Conservation (phyloP, 1,140 invertebrate genomes). For the Magallana gigas region DNA sequence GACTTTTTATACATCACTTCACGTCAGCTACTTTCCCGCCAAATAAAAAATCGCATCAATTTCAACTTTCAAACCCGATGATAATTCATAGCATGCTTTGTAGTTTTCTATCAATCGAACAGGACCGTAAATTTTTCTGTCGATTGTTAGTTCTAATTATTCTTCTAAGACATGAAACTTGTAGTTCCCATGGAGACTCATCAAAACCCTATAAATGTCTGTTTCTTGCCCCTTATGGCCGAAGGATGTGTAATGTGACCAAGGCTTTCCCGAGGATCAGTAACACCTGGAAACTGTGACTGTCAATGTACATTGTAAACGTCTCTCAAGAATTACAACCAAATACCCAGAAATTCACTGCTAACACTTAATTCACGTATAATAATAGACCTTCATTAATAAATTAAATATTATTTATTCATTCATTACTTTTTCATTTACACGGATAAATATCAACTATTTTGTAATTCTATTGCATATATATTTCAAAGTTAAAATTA, state of each 20-base stretch:
- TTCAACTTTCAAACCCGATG: neutral
- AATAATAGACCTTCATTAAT: too few relatives aligned
- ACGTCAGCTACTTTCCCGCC: neutral
- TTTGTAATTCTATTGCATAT: too few relatives aligned
- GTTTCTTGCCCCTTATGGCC: neutral
- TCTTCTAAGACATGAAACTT: neutral
- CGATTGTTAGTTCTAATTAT: constrained; percentile 12
- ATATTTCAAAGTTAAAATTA: too few relatives aligned
- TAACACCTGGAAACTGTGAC: neutral
- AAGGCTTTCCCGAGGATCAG: neutral
- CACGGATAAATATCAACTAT: too few relatives aligned
- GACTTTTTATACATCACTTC: constrained; percentile 1
- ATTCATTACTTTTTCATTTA: too few relatives aligned
- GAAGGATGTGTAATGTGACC: neutral
- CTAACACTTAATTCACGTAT: too few relatives aligned
- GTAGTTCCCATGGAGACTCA: constrained; percentile 26
- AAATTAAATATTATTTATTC: too few relatives aligned
- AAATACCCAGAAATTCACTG: too few relatives aligned
- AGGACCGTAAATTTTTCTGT: neutral
- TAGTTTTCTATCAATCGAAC: neutral
- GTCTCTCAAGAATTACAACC: neutral
- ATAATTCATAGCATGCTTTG: neutral
- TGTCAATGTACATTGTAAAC: constrained; percentile 1
- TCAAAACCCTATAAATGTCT: constrained; percentile 16
- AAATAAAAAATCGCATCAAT: neutral